Evolutionary conservation across 92 coral and sea anemone genomes (phyloP), one percentile per base, ranked within the genome.

Genomic region (Epizoanthus illoricatus): DNA sequence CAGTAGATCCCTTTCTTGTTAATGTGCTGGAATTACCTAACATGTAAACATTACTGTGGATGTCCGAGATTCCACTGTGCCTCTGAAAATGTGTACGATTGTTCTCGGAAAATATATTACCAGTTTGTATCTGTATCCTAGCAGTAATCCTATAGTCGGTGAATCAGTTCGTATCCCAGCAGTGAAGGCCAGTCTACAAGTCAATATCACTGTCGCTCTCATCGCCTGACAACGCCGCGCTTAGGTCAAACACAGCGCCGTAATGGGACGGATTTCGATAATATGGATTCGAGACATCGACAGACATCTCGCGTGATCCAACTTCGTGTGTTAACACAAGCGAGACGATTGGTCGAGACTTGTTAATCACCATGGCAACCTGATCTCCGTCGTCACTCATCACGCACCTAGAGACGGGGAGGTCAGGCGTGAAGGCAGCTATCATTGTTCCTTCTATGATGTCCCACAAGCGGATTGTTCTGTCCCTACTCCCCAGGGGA

Each of bases 201-300:
- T 87, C 80, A 23, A 60, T 24, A 17, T 95, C 94, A 52, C 89
- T 94, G 47, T 88, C 97, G 54, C 90, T 84, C 42, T 88, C 92
- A 42, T 97, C 98, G 92, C 98, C 94, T 28, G 91, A 90, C 65
- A 97, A 90, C 39, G 87, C 89, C 41, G 88, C 81, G 58, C 91
- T 90, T 89, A 97, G 89, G 84, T 97, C 98, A 86, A 91, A 97
- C 58, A 92, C 97, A 16, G 99, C 99, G 56, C 99, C 99, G 82
- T 97, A 94, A 60, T 94, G 98, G 80, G 98, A 87, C 21, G 99
- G 99, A 76, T 91, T 94, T 79, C 91, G 90, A 79, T 87, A 94
- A 81, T 97, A 97, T 4, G 97, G 95, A 84, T 97, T 94, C 18
- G 89, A 88, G 16, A 97, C 88, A 80, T 97, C 99, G 9, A 97